Evolutionary conservation across 2,888 invertebrate genomes (phyloP), one percentile per base, ranked within the genome.

Genomic region (Serripes groenlandicus): DNA sequence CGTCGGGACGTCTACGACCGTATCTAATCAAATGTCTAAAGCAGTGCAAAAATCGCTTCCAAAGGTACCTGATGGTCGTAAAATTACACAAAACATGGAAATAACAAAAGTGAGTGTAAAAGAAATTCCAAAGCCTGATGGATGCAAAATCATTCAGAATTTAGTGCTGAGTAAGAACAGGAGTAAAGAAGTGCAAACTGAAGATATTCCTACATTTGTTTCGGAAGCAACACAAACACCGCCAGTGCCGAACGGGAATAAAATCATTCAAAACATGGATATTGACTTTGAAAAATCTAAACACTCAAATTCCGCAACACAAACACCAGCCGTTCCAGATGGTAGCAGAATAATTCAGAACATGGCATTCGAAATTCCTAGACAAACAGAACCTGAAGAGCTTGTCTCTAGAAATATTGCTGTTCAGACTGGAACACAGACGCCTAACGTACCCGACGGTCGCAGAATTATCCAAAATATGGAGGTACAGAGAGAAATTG

Each of bases 201-300:
- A 66, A 7, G 66, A 42, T 7, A 18, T 23, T 18, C 32, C 54
- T 4, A 35, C 18, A 35, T 26, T 23, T 58, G 56, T 9, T 15
- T 34, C 56, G 4, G 26, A 32, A n/a, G 37, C 62, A 49, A 66
- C 42, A 23, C 18, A 3, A 15, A 42, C 15, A 9, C 32, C 23
- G 11, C 21, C 68, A 56, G 28, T 73, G 4, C 81, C 75, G 3
- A 78, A 82, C 62, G 82, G 82, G 18, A 64, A 60, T 18, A 71
- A 34, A 75, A 82, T 82, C 32, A 58, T 82, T 34, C 69, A 74
- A 42, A 82, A 82, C 37, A 70, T 82, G 78, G 75, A 74, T 28
- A 52, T 81, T 26, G 49, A 49, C 15, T 3, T 49, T 49, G 15
- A 2, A 1, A 15, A 2, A 49, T 21, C 49, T 21, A 49, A 49